Conservation (phyloP, 2,888 invertebrate species). For the Watsonalla cultraria region DNA sequence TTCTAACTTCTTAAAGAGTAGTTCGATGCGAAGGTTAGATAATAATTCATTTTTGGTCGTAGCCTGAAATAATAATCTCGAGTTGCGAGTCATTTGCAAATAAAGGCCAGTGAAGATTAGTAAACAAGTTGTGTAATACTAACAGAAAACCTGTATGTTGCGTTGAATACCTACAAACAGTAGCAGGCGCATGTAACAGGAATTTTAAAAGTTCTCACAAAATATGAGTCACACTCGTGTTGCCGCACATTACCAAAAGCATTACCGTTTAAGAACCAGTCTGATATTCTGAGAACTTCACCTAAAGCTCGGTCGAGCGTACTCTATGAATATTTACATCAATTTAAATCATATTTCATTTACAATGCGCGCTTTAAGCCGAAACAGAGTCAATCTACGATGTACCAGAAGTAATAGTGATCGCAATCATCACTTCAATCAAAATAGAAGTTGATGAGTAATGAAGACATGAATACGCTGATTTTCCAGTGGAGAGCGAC, state of each 20-base stretch:
- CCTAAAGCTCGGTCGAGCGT: constrained; percentile 28
- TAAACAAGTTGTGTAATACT: background rate
- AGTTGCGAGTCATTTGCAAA: too few relatives aligned
- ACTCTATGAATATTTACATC: constrained; percentile 30
- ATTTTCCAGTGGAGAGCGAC: constrained; percentile 37
- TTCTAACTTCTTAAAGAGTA: too few relatives aligned
- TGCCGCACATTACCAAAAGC: constrained; percentile 31
- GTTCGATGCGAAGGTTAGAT: too few relatives aligned
- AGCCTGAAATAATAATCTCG: too few relatives aligned
- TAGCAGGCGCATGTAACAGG: constrained; percentile 1
- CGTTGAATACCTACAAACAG: background rate
- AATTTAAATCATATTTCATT: constrained; percentile 20
- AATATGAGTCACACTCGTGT: constrained; percentile 33
- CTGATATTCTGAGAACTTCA: constrained; percentile 34
- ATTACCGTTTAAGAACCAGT: constrained; percentile 31
- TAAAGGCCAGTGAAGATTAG: too few relatives aligned
- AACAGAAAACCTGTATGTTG: background rate
- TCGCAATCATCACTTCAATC: constrained; percentile 59
- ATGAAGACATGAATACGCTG: constrained; percentile 45
- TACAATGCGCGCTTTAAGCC: constrained; percentile 18
- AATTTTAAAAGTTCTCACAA: constrained; percentile 23
- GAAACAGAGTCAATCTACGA: constrained; percentile 43
- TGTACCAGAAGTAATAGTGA: constrained; percentile 33
- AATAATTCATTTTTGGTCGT: too few relatives aligned
- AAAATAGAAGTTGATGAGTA: constrained; percentile 42